Conservation (phyloP, 2,797 vertebrate species). For the Arnoldichthys spilopterus region DNA sequence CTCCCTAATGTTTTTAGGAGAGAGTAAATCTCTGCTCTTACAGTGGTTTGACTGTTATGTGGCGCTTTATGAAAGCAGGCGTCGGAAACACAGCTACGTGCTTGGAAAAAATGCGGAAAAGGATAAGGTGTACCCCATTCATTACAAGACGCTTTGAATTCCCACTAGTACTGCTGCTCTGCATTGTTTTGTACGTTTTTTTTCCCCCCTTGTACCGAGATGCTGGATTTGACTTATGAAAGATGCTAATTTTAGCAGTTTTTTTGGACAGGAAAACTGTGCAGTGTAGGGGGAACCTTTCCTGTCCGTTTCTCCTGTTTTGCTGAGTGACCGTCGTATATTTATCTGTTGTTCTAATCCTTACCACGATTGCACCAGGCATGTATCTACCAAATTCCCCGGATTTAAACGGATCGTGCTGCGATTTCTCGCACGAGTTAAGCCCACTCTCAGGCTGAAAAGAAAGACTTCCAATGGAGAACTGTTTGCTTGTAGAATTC, state of each 20-base stretch:
- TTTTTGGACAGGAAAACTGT: background rate
- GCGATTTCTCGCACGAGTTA: background rate
- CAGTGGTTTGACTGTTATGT: too few species aligned
- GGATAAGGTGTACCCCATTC: background rate
- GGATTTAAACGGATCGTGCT: background rate
- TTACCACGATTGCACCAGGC: background rate
- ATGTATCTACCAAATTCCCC: background rate
- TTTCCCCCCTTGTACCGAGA: background rate
- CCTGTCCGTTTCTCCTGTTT: background rate
- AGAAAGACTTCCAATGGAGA: background rate
- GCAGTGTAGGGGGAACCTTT: background rate
- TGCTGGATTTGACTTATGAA: background rate
- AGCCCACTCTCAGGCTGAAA: background rate
- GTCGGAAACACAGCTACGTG: background rate
- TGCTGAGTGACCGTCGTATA: background rate
- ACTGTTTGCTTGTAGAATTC: conserved; percentile 14
- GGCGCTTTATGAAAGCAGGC: too few species aligned
- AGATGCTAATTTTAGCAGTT: background rate
- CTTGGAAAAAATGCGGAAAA: background rate
- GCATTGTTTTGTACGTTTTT: background rate
- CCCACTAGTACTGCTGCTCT: background rate
- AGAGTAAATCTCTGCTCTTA: too few species aligned
- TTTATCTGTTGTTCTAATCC: background rate
- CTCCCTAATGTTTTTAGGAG: too few species aligned
- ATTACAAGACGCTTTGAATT: background rate